Conservation (phyloP, 2,113 vertebrate genomes). For the Oreochromis tanganicae region DNA sequence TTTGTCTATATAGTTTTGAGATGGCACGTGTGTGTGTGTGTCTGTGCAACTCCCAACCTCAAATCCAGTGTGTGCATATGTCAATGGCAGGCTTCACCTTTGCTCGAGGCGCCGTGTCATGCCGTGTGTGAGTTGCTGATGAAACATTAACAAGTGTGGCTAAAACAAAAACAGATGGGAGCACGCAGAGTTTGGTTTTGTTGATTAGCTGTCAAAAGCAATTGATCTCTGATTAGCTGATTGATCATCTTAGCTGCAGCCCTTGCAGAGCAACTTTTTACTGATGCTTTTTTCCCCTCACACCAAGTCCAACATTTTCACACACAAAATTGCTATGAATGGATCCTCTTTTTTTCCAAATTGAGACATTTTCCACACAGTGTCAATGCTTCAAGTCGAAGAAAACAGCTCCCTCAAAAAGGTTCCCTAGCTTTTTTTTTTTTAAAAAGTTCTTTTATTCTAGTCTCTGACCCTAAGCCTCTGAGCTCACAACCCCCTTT, state of each 20-base stretch:
- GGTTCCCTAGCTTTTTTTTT: background rate
- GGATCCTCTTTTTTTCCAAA: accelerated
- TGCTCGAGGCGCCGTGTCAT: background rate
- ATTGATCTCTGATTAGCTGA: conserved; percentile 21
- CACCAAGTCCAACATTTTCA: background rate
- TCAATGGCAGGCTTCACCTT: background rate
- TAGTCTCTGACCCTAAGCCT: background rate
- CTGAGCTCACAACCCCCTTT: background rate
- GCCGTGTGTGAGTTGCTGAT: background rate
- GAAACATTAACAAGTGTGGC: background rate
- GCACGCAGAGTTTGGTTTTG: background rate
- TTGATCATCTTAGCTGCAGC: background rate
- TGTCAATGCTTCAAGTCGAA: background rate
- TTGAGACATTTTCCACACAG: background rate
- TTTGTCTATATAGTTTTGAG: background rate
- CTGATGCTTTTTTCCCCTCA: background rate
- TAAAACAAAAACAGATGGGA: background rate
- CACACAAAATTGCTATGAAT: background rate
- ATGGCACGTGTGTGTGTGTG: background rate
- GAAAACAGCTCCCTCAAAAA: background rate
- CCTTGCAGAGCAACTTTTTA: background rate
- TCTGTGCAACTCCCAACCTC: background rate
- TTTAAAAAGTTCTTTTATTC: background rate
- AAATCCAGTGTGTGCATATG: background rate
- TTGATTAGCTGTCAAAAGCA: background rate